phyloP scores from a whole-genome alignment of 1,140 invertebrate genomes.

The Triops longicaudatus region DNA sequence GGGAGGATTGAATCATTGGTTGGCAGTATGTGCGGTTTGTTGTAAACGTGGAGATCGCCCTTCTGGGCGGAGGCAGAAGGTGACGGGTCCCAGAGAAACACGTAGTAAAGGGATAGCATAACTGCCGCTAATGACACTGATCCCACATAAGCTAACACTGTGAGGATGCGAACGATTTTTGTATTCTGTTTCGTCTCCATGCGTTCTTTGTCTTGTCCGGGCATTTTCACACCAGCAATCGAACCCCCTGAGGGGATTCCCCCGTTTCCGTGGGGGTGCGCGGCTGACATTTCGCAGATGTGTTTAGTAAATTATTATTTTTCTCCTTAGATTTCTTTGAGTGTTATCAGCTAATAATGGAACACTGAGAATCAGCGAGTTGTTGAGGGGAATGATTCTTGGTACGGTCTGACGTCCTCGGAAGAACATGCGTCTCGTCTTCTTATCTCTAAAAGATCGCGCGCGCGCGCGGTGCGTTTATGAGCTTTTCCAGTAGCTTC shows the following conservation, averaged over 20 bases:
- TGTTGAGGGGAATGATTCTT: background rate
- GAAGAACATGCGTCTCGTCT: background rate
- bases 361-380: background rate
- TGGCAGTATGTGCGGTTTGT: background rate
- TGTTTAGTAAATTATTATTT: background rate
- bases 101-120: slow-evolving; percentile 88
- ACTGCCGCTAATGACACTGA: slow-evolving; percentile 91
- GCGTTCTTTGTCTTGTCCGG: slow-evolving; percentile 13
- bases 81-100: slow-evolving; percentile 83
- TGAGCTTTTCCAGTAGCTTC: background rate
- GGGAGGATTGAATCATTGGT: background rate
- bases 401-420: background rate
- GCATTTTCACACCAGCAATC: background rate
- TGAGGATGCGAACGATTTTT: slow-evolving; percentile 81
- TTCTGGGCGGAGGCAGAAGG: slow-evolving; percentile 4
- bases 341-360: background rate
- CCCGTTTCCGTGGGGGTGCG: slow-evolving; percentile 3
- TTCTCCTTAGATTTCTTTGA: background rate
- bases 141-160: slow-evolving; percentile 89
- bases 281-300: background rate
- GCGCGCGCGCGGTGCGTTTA: background rate
- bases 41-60: background rate
- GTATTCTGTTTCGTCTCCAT: slow-evolving; percentile 57
- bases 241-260: background rate
- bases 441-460: background rate